These are phyloP conservation scores for Subanguina moxae DNA, from an alignment of 1,140 invertebrate species.

Conservation along the genomic window DNA sequence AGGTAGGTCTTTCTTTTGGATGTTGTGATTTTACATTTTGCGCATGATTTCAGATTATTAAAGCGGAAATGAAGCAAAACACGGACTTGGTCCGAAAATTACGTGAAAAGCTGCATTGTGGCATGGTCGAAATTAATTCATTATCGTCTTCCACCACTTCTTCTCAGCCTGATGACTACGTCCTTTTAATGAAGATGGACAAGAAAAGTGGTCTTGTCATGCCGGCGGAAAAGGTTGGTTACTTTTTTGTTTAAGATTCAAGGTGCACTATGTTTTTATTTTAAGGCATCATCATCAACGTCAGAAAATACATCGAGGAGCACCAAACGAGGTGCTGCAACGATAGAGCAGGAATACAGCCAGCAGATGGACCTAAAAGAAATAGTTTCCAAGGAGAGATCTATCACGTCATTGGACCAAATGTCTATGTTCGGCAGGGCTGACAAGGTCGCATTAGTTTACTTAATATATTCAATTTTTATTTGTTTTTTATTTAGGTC, in stretches of 20 bases:
- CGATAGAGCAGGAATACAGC: slow-evolving; percentile 45
- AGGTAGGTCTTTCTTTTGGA: background rate
- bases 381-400: slow-evolving; percentile 76
- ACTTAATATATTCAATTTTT: background rate
- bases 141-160: background rate
- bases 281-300: slow-evolving; percentile 1
- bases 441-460: slow-evolving; percentile 64
- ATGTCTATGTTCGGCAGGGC: slow-evolving; percentile 75
- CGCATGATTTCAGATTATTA: slow-evolving; percentile 36
- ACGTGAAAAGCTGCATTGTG: slow-evolving; percentile 47
- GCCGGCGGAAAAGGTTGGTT: slow-evolving; percentile 15
- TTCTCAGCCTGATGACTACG: slow-evolving; percentile 12
- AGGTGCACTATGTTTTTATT: background rate
- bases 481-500: slow-evolving; percentile 30
- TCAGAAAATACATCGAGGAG: slow-evolving; percentile 7
- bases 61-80: slow-evolving; percentile 54
- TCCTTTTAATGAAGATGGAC: slow-evolving; percentile 52
- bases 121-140: slow-evolving; percentile 24
- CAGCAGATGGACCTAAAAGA: slow-evolving; percentile 40
- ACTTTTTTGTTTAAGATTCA: too few relatives aligned
- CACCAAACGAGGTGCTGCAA: background rate
- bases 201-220: slow-evolving; percentile 39
- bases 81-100: slow-evolving; percentile 48
- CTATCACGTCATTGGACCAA: slow-evolving; percentile 74
- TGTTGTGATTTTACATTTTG: too few relatives aligned